Base-by-base conservation (phyloP, 2,113 vertebrate genomes). In the Charadrius vociferus region DNA sequence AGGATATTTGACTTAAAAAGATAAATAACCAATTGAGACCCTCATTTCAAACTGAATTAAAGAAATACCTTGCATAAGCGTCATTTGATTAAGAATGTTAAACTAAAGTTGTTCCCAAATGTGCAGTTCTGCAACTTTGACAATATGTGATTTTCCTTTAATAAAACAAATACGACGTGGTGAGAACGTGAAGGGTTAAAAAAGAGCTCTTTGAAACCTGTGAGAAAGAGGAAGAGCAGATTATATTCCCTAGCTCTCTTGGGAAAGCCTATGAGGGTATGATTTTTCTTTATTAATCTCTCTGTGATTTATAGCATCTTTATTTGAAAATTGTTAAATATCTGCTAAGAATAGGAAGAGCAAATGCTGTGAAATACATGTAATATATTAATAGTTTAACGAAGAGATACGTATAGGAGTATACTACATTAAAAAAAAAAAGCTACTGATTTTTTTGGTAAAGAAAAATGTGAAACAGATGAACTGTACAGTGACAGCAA, bases 221-320 rank as follows among this genome's bases (percentile, higher is more conserved):
- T 72, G 89, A 95, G 95, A 93, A 95, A 88, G 83, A 85, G 87
- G 94, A 97, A 96, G 88, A 92, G 29, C 89, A 93, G 93, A 96
- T 97, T 96, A 88, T 94, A 96, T 74, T 91, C 81, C 83, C 68
- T 14, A 29, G 36, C 7, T 84, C 65, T 89, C 93, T 22, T 49
- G 90, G 94, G 93, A 88, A 96, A 83, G 26, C 63, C 62, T 36
- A 8, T 12, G 34, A 75, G n/a, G 53, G 53, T 12, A 36, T 41
- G 52, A 88, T 71, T 95, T 91, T 90, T 71, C 73, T 77, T 80
- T 91, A 82, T 93, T 93, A 95, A 91, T 88, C 72, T 79, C 62
- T 20, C 65, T 63, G 32, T 89, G 62, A 91, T 90, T 94, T 90
- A 87, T 47, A 74, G 30, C 21, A 30, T 12, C 63, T 81, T 50